Evolutionary conservation across 2,113 vertebrate species (phyloP).

Genomic region (Heteronetta atricapilla): DNA sequence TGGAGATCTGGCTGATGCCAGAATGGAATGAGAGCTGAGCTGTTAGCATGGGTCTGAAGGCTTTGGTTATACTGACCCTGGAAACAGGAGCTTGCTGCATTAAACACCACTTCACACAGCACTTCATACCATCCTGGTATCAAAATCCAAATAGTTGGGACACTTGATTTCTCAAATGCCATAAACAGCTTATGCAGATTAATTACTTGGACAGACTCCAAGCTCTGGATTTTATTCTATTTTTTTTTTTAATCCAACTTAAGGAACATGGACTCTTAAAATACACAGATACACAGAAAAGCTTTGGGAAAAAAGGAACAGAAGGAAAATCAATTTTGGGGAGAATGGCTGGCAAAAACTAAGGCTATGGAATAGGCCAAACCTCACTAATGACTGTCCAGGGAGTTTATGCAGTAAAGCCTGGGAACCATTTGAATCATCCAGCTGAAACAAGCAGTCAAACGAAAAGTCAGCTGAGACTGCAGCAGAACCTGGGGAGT

Average conservation of each 20-base stretch:
- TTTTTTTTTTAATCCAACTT: not conserved
- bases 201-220: not conserved
- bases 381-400: not conserved
- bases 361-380: not conserved
- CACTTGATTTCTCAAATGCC: not conserved
- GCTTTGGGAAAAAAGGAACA: not conserved
- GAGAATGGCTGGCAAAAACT: not conserved
- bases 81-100: fast-evolving
- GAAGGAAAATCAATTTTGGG: not conserved
- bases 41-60: not conserved
- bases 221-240: not conserved
- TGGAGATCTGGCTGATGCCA: fast-evolving
- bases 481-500: not conserved
- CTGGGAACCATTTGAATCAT: not conserved
- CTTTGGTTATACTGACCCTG: not conserved
- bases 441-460: not conserved
- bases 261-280: not conserved
- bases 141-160: not conserved
- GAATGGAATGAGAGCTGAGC: not conserved
- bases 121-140: not conserved
- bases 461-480: not conserved
- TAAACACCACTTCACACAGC: not conserved
- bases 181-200: not conserved
- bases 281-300: not conserved
- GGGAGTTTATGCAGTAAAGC: not conserved